A percentile compares a stretch with the other conserved stretches of the same genome.
phyloP scores from a whole-genome alignment of 1,140 invertebrate genomes.

The Brachionus rotundiformis region DNA sequence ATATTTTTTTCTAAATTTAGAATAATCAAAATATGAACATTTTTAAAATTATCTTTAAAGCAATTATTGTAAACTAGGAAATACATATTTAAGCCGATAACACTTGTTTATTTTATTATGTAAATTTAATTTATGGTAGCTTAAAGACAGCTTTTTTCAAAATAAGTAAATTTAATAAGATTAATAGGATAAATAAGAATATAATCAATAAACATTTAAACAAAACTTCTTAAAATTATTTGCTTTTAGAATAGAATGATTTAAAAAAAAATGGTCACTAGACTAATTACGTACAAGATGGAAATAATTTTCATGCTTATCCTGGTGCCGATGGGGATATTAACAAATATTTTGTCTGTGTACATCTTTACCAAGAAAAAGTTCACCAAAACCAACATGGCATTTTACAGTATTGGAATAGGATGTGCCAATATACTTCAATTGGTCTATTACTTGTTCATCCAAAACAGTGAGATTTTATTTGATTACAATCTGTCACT shows the following conservation, averaged over 20 bases:
- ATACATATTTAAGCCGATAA: too few species aligned
- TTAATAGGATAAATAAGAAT: too few species aligned
- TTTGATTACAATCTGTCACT: slow-evolving; percentile 1
- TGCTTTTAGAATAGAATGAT: background rate
- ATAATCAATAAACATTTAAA: background rate
- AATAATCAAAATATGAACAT: background rate
- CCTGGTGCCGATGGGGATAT: background rate
- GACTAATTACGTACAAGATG: background rate
- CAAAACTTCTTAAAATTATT: background rate
- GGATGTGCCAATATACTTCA: background rate
- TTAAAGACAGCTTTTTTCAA: too few species aligned
- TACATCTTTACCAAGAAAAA: background rate
- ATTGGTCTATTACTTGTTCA: slow-evolving; percentile 4
- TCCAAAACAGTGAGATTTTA: background rate
- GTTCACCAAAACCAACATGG: slow-evolving; percentile 25
- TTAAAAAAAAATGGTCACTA: background rate
- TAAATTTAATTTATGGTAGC: too few species aligned
- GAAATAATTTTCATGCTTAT: background rate
- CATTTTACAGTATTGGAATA: background rate
- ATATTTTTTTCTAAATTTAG: too few species aligned
- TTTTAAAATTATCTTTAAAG: background rate
- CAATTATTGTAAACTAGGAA: too few species aligned
- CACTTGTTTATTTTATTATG: too few species aligned
- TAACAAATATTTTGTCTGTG: background rate
- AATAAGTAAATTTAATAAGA: too few species aligned